Percentiles rank a stretch among this genome's conserved stretches.
These are phyloP conservation scores for Rhagologus leucostigma DNA, from an alignment of 2,113 vertebrate species.

Conservation along the genomic window DNA sequence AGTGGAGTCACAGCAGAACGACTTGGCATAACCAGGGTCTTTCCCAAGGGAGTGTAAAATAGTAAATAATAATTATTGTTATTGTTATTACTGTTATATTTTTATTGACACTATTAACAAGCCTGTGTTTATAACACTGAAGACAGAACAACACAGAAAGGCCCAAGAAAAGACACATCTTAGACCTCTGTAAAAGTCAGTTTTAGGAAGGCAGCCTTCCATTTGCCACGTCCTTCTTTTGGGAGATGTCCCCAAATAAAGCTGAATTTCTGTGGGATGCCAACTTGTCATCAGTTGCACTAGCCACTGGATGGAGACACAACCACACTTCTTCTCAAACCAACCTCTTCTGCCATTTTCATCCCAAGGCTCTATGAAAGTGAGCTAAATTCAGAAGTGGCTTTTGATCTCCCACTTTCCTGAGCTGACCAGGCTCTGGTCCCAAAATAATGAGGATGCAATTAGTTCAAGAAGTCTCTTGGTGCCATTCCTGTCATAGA, in stretches of 20 bases:
- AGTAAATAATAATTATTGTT: not conserved
- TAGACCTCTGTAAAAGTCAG: not conserved
- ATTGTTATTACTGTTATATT: not conserved
- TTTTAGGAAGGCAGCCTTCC: not conserved
- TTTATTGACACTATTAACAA: not conserved
- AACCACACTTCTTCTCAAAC: not conserved
- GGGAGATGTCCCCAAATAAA: not conserved
- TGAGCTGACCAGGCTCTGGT: not conserved
- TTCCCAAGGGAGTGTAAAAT: not conserved
- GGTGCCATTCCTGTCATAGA: not conserved
- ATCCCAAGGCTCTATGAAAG: not conserved
- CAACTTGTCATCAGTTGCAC: not conserved
- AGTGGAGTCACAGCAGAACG: not conserved
- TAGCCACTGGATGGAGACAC: not conserved
- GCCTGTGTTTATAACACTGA: not conserved
- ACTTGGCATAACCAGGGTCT: not conserved
- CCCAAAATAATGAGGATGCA: not conserved
- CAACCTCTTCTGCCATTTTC: not conserved
- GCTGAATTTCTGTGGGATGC: not conserved
- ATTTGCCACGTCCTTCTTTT: not conserved
- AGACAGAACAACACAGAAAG: not conserved
- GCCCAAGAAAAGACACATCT: not conserved
- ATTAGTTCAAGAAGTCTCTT: not conserved
- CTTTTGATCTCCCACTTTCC: slow-evolving; percentile 10
- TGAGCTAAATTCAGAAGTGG: not conserved